These are phyloP conservation scores for Choristoneura fumiferana DNA, from an alignment of 1,140 invertebrate species.

Conservation along the genomic window DNA sequence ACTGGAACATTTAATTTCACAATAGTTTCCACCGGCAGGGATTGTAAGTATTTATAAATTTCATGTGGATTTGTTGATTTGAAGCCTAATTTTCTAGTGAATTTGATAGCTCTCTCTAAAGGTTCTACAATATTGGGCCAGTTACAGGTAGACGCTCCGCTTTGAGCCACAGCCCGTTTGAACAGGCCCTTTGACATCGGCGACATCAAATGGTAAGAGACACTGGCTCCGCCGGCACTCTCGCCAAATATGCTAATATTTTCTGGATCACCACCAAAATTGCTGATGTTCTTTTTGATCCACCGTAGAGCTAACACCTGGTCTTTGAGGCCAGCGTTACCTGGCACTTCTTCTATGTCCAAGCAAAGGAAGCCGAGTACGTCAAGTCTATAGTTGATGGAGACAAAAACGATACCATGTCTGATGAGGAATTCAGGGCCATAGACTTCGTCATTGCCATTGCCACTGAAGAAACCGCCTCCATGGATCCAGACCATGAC, in stretches of 20 bases:
- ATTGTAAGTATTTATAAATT: constrained; percentile 3
- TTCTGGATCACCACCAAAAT: constrained; percentile 84
- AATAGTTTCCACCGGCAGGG: constrained; percentile 2
- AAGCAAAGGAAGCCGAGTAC: constrained; percentile 72
- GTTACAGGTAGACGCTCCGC: background rate
- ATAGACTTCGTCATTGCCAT: constrained; percentile 41
- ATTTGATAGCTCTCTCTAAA: constrained; percentile 4
- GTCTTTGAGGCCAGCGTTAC: constrained; percentile 27
- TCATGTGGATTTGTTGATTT: background rate
- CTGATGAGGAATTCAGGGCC: constrained; percentile 80
- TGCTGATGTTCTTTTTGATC: constrained; percentile 21
- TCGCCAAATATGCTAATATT: constrained; percentile 86
- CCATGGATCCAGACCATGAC: constrained; percentile 61
- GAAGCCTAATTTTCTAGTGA: constrained; percentile 14
- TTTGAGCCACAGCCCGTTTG: constrained; percentile 23
- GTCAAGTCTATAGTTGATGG: constrained; percentile 82
- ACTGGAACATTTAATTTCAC: background rate
- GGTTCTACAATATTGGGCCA: background rate
- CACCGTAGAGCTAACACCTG: constrained; percentile 26
- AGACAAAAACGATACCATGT: constrained; percentile 81
- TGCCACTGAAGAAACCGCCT: constrained; percentile 44
- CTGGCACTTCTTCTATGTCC: constrained; percentile 44
- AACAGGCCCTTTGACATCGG: constrained; percentile 78
- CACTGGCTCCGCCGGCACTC: constrained; percentile 79
- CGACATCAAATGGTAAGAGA: constrained; percentile 74